These are phyloP conservation scores for Eristalis intricaria DNA, from an alignment of 2,888 invertebrate species.

Conservation along the genomic window DNA sequence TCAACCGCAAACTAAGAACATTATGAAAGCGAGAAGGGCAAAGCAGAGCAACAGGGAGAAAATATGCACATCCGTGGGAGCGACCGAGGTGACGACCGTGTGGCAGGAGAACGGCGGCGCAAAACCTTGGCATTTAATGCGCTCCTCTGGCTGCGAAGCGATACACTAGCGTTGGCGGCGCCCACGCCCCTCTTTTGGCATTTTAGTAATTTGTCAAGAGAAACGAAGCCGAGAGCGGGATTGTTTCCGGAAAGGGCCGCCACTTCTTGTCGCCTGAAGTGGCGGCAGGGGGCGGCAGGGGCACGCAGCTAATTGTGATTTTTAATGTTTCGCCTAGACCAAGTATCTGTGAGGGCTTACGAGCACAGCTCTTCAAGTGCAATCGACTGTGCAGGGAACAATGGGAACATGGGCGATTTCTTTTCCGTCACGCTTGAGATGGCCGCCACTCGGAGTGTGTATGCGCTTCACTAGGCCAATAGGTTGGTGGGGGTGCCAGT, in stretches of 20 bases:
- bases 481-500: background rate
- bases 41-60: too few relatives aligned
- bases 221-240: background rate
- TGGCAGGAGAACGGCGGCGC: background rate
- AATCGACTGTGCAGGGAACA: slow-evolving; percentile 37
- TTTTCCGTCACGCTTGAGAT: background rate
- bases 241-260: background rate
- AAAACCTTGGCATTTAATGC: background rate
- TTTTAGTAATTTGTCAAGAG: background rate
- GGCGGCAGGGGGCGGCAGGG: background rate
- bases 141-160: background rate
- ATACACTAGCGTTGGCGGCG: background rate
- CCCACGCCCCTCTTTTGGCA: background rate
- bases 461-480: background rate
- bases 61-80: too few relatives aligned
- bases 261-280: background rate
- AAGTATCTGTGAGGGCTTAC: slow-evolving; percentile 32
- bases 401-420: background rate
- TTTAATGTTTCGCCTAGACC: slow-evolving; percentile 30
- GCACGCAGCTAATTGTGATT: slow-evolving; percentile 47
- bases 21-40: background rate
- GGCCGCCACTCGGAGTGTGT: background rate
- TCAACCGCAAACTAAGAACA: background rate
- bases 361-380: slow-evolving; percentile 34
- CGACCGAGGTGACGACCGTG: background rate